Evolutionary conservation across 2,113 vertebrate species (phyloP).

Genomic region (Micromys minutus): DNA sequence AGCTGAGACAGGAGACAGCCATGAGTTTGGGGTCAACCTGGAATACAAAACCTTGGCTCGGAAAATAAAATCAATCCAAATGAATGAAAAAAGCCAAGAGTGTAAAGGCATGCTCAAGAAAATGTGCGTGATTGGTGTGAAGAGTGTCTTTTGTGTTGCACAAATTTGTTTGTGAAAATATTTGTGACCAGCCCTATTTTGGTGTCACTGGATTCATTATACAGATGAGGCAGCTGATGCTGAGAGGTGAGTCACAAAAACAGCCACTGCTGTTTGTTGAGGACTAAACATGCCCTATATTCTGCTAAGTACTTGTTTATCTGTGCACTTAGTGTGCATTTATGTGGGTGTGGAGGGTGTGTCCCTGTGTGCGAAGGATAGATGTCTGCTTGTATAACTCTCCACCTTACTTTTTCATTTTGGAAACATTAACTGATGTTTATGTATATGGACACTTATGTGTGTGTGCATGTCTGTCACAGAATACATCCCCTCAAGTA

Average conservation of each 20-base stretch:
- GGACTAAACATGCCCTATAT: fast-evolving
- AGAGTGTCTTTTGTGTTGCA: neutral
- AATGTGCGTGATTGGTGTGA: neutral
- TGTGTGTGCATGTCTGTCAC: neutral
- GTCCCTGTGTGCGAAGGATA: neutral
- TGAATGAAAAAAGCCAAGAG: neutral
- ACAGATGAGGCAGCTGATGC: neutral
- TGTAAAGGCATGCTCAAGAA: neutral
- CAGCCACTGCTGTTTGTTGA: neutral
- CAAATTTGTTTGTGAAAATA: neutral
- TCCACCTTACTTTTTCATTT: neutral
- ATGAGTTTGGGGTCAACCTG: neutral
- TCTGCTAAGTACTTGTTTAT: neutral
- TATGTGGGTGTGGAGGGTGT: neutral
- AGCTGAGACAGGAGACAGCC: neutral
- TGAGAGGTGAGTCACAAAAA: neutral
- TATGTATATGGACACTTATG: neutral
- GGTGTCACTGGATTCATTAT: neutral
- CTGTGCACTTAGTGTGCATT: neutral
- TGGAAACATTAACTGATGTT: neutral
- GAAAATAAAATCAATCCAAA: neutral
- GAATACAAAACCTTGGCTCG: neutral
- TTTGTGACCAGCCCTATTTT: neutral
- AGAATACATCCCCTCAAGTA: neutral
- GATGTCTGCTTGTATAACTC: neutral